Evolutionary conservation across 2,797 vertebrate species (phyloP).

Genomic region (Spatula versicolor): DNA sequence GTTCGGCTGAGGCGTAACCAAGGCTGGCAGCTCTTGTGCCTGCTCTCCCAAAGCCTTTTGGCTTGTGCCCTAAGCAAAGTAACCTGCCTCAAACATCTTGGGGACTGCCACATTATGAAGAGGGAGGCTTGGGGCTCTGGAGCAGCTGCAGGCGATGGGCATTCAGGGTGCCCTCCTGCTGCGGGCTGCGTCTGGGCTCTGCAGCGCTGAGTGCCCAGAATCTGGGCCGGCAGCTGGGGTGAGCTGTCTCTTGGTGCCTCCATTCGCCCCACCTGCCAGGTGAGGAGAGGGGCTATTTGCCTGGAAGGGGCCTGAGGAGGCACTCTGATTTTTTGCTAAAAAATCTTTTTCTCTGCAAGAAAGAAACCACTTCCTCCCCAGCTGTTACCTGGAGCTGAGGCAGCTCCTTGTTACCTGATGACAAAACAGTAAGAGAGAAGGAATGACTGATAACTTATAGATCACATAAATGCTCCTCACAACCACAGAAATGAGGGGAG

Average conservation of each 20-base stretch:
- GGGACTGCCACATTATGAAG: rapidly evolving
- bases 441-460: neutral
- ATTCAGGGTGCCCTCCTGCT: neutral
- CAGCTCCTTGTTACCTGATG: neutral
- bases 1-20: neutral
- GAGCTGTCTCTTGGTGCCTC: neutral
- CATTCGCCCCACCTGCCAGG: neutral
- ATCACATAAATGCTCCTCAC: neutral
- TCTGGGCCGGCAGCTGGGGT: neutral
- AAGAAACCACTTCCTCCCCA: neutral
- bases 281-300: neutral
- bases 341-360: too few relatives aligned
- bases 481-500: slow-evolving; percentile 12
- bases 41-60: neutral
- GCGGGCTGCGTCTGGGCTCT: neutral
- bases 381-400: neutral
- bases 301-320: neutral
- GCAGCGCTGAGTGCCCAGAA: neutral
- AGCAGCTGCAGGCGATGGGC: neutral
- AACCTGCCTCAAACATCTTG: neutral
- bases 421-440: neutral
- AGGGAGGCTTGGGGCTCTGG: neutral
- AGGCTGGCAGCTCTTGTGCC: neutral
- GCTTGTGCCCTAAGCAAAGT: neutral
- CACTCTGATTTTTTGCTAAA: neutral